Percentiles rank a stretch among this genome's conserved stretches.
These are phyloP conservation scores for Lepilemur ruficaudatus DNA, from an alignment of 2,797 vertebrate genomes.

Conservation along the genomic window DNA sequence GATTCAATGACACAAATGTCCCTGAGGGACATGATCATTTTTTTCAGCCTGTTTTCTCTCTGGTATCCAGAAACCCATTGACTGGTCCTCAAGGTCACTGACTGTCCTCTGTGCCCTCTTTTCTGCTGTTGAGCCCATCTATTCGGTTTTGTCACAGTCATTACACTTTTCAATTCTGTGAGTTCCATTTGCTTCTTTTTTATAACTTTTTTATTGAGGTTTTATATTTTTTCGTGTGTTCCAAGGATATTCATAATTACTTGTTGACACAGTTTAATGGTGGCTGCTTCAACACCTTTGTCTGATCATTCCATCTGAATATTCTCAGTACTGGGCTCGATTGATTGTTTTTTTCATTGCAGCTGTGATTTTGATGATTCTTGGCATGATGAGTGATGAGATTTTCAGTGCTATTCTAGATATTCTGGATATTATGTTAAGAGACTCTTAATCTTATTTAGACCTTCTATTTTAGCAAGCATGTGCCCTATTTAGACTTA, in stretches of 20 bases:
- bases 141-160: background rate
- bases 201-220: background rate
- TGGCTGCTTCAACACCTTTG: background rate
- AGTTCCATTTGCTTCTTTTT: background rate
- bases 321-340: background rate
- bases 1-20: background rate
- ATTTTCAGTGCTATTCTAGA: background rate
- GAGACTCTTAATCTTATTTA: background rate
- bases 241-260: background rate
- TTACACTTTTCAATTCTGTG: background rate
- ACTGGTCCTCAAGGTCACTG: background rate
- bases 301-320: background rate
- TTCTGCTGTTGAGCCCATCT: background rate
- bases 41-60: background rate
- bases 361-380: background rate
- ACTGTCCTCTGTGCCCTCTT: background rate
- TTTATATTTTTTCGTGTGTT: background rate
- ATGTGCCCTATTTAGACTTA: background rate
- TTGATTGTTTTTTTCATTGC: background rate
- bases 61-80: background rate
- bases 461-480: background rate
- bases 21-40: background rate
- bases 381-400: background rate
- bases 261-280: background rate
- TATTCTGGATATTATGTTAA: background rate